phyloP scores from a whole-genome alignment of 2,113 vertebrate genomes.

The Coreoperca whiteheadi region DNA sequence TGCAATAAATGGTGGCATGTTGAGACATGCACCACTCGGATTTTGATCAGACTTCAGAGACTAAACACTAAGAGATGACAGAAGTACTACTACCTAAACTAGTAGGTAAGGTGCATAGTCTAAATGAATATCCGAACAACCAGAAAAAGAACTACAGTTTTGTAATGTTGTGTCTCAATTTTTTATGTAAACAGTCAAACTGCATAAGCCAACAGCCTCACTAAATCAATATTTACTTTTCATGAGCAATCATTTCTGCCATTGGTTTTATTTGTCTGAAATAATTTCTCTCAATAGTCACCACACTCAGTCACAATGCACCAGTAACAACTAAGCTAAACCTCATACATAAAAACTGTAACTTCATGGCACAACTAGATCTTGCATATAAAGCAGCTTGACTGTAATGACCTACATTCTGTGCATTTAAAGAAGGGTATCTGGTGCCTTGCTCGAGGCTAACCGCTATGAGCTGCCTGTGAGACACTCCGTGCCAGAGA shows the following conservation, averaged over 20 bases:
- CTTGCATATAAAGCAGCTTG: constrained; percentile 23
- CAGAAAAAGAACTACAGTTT: background rate
- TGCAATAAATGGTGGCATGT: constrained; percentile 30
- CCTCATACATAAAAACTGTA: background rate
- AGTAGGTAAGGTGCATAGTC: background rate
- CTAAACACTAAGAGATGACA: background rate
- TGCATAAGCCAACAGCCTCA: background rate
- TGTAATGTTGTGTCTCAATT: background rate
- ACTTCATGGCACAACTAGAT: background rate
- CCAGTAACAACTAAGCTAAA: background rate
- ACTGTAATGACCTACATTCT: constrained; percentile 61
- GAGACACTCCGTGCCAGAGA: constrained; percentile 50
- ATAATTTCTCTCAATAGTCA: background rate
- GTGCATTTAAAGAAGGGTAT: constrained; percentile 50
- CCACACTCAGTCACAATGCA: constrained; percentile 2
- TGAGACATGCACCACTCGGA: constrained; percentile 27
- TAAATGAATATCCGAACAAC: background rate
- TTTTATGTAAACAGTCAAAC: background rate
- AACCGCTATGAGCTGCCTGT: constrained; percentile 50
- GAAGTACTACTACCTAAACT: background rate
- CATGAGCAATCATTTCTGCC: background rate
- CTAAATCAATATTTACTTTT: background rate
- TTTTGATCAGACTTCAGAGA: constrained; percentile 18
- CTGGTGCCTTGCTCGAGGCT: constrained; percentile 47
- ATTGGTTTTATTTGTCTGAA: background rate